Evolutionary conservation across 1,140 invertebrate genomes (phyloP), one percentile per base, ranked within the genome.

Genomic region (Agraylea sexmaculata): DNA sequence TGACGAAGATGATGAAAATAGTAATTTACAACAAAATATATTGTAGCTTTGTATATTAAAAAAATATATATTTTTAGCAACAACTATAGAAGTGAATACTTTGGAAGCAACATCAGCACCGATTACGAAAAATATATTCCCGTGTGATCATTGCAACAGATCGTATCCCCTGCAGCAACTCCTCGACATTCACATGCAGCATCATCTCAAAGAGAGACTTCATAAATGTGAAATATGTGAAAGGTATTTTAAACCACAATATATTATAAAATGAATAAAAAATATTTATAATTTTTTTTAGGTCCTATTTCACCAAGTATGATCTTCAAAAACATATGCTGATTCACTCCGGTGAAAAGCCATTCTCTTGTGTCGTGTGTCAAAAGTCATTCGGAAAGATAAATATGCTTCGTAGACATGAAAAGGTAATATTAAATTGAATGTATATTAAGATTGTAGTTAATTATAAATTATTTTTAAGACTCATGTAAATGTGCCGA

Each of bases 281-380:
- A 21, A 37, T 21, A 37, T n/a, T n/a, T n/a, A n/a, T n/a, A n/a
- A 13, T 6, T 29, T 25, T 38, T 40, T 45, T 17, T 53, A 69
- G 70, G 4, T 73, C 71, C 53, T 84, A 83, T 51, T 81, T 75
- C 46, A 71, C 68, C 1, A 83, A 82, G 46, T 78, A 79, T 40
- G 78, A 83, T 58, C 53, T 83, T 21, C 58, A 63, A 5, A 76
- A 77, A 37, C 89, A 93, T 54, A 75, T 76, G 60, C 57, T 79
- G n/a, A 76, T 74, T n/a, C 83, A 87, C 46, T 75, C 74, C 0
- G 71, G 78, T 0, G 78, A 79, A 41, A 71, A 76, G 37, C 81
- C 83, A 0, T 85, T 78, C 52, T 64, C 70, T 36, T 92, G 88
- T 54, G 71, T 74, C 17, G 68, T 80, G 0, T 91, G 87, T 53